Percentiles rank a stretch among this genome's conserved stretches.
phyloP scores from a whole-genome alignment of 2,888 invertebrate genomes.

The Agrilus mali region DNA sequence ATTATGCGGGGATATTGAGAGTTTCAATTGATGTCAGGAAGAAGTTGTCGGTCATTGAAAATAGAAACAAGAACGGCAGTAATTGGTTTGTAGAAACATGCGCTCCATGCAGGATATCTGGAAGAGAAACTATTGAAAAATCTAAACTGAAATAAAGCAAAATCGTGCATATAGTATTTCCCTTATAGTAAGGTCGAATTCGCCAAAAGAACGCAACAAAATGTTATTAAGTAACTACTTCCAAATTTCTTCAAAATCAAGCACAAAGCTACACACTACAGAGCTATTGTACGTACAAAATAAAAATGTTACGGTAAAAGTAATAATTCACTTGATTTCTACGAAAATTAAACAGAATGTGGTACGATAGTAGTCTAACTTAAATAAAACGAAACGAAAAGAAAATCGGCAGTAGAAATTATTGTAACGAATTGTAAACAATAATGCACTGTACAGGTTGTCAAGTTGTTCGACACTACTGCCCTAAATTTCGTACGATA shows the following conservation, averaged over 20 bases:
- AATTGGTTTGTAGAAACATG: no score
- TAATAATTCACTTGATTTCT: constrained; percentile 9
- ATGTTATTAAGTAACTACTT: constrained; percentile 21
- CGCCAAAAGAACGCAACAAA: constrained; percentile 25
- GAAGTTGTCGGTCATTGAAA: no score
- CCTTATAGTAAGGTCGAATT: constrained; percentile 38
- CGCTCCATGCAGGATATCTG: no score
- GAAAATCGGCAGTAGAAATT: not conserved
- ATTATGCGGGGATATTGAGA: not conserved
- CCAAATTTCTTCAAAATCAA: constrained; percentile 24
- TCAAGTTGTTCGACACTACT: no score
- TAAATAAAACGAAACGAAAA: not conserved
- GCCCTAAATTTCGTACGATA: no score
- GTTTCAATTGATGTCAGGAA: not conserved
- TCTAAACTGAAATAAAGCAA: constrained; percentile 1
- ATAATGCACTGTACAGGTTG: no score
- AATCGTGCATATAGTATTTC: constrained; percentile 28
- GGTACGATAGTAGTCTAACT: not conserved
- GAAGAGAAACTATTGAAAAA: no score
- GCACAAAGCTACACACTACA: constrained; percentile 25
- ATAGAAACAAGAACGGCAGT: not conserved
- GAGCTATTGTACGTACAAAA: constrained; percentile 15
- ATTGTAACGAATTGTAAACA: no score
- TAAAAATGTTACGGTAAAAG: constrained; percentile 10
- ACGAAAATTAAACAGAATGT: not conserved